phyloP scores from a whole-genome alignment of 2,113 vertebrate genomes.

The Macquaria ambigua region DNA sequence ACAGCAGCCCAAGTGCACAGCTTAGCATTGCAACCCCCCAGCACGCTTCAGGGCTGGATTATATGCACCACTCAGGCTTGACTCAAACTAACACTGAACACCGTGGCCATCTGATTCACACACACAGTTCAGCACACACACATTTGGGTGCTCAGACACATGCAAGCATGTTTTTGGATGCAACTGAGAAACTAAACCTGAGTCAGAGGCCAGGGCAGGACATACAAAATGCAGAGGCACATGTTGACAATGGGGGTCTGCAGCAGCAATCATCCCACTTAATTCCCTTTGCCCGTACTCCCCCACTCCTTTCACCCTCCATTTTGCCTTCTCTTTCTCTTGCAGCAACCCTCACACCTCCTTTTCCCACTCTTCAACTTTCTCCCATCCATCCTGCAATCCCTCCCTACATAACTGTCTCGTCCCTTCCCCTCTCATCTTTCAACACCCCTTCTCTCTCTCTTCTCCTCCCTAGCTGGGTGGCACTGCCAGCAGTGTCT shows the following conservation, averaged over 20 bases:
- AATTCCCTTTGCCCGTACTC: not conserved
- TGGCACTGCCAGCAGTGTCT: not conserved
- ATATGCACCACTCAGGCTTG: not conserved
- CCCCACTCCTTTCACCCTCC: not conserved
- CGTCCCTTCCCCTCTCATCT: not conserved
- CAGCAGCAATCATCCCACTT: not conserved
- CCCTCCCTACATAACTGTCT: not conserved
- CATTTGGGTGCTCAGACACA: not conserved
- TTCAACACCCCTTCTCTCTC: conserved; percentile 1
- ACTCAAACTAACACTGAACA: not conserved
- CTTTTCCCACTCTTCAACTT: conserved; percentile 21
- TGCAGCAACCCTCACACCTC: not conserved
- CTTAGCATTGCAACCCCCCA: not conserved
- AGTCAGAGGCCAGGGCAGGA: conserved; percentile 1
- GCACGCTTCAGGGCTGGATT: conserved; percentile 6
- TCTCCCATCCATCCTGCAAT: not conserved
- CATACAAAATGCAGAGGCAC: not conserved
- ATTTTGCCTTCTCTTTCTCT: conserved; percentile 5
- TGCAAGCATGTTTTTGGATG: not conserved
- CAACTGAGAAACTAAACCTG: not conserved
- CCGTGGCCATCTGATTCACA: not conserved
- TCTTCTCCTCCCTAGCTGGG: not conserved
- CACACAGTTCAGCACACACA: conserved; percentile 9
- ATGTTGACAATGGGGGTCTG: not conserved
- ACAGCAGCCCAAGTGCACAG: not conserved